Evolutionary conservation across 92 coral and sea anemone genomes (phyloP), one percentile per base, ranked within the genome.

Genomic region (Pocillopora meandrina): DNA sequence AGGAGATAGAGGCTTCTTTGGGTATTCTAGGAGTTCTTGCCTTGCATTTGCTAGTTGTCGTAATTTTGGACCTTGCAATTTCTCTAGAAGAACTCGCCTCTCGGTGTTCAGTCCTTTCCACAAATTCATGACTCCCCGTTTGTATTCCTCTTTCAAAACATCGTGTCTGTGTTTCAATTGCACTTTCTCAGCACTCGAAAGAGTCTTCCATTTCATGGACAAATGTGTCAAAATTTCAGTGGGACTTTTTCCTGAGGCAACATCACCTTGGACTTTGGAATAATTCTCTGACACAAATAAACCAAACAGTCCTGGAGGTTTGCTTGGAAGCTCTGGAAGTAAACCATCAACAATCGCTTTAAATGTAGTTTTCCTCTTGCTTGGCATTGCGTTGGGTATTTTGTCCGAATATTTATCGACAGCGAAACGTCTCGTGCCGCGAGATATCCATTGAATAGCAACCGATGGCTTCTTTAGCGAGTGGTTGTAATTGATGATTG

Each of bases 231-330:
- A 61, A 77, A 90, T 72, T 31, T 82, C 84, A 65, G 73, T 63
- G 14, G 78, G 12, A 14, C 80, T n/a, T 13, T 23, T 26, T 33
- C 59, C 90, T 12, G 76, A 76, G 18, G 70, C 60, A n/a, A 70
- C 16, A 52, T 70, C 18, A 31, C 65, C 72, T 76, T 76, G 61
- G 23, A 76, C 78, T 31, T 23, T 16, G 68, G 88, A 34, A 73
- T 81, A 78, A 55, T 82, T 94, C 60, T 91, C 98, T 35, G 83
- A 71, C 55, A 94, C 87, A 74, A 94, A 94, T 73, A 86, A 88
- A 49, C 87, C 87, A 76, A 89, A 94, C 8, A 84, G 21, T 14
- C 91, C 90, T 18, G 95, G 89, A 60, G 98, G 98, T 75, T 85
- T 84, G 61, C 87, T 91, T 35, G 95, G 98, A 60, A 91, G 70